Evolutionary conservation across 2,113 vertebrate species (phyloP).

Genomic region (Aegypius monachus): DNA sequence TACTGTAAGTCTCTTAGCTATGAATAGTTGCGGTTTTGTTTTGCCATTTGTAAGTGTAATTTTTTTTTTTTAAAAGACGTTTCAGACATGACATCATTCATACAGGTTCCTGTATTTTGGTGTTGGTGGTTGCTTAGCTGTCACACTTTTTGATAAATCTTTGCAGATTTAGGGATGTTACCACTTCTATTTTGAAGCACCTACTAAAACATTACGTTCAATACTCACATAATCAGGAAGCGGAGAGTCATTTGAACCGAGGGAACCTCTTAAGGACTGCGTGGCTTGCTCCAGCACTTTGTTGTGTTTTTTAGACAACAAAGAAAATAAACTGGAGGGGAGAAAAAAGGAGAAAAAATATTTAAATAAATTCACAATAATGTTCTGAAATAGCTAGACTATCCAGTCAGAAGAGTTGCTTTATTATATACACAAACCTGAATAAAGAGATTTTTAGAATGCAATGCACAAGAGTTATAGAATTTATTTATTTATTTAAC

Average conservation of each 20-base stretch:
- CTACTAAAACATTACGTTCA: background rate
- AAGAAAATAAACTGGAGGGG: constrained; percentile 87
- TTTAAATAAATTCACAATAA: background rate
- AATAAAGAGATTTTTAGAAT: background rate
- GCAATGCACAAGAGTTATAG: too few species aligned
- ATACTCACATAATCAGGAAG: constrained; percentile 97
- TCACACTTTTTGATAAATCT: background rate
- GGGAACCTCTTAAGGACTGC: constrained; percentile 86
- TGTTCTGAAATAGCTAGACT: background rate
- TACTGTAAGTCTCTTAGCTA: background rate
- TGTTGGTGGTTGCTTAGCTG: background rate
- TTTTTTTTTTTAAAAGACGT: background rate
- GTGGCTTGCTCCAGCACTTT: constrained; percentile 98
- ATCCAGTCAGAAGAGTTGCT: background rate
- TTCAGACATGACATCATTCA: constrained; percentile 56
- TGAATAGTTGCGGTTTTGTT: constrained; percentile 27
- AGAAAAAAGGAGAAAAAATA: background rate
- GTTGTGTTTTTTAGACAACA: constrained; percentile 99
- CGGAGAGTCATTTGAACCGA: constrained; percentile 77
- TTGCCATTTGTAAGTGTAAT: background rate
- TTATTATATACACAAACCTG: background rate
- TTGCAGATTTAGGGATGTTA: background rate
- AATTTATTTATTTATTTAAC: background rate
- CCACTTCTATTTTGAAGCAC: background rate
- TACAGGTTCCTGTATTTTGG: constrained; percentile 51